Evolutionary conservation across 2,113 vertebrate genomes (phyloP), one percentile per base, ranked within the genome.

Genomic region (Psettodes erumei): DNA sequence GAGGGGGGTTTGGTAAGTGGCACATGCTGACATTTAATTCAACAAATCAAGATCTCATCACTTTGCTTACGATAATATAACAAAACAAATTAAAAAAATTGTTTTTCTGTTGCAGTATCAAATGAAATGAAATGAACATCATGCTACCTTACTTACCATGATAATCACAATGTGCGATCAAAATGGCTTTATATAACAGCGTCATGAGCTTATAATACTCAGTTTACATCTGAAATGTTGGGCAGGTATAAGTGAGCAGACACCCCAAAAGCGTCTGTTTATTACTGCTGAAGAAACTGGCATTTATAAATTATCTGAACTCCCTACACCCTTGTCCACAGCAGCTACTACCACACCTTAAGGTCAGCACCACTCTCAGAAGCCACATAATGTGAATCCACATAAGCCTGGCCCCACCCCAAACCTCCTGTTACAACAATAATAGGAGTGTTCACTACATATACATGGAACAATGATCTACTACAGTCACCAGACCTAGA

Each of bases 381-480:
- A 27, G 37, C 3, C 19, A 32, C 15, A 38, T 27, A 69, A 56
- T 28, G 12, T n/a, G 23, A 4, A 40, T 50, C 35, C 27, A 51
- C 33, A 27, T 30, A 16, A 18, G 19, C 12, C 28, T n/a, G n/a
- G n/a, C 10, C 13, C 23, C 16, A 3, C 38, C 18, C 30, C 18
- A 18, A 16, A 56, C 30, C 21, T 55, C 50, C 11, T 50, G 6
- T 53, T 42, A 28, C 50, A 69, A 70, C 37, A 63, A 70, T 54
- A 78, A 74, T 69, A 53, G 38, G 58, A 62, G 43, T 59, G 42
- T 60, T 54, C 59, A 23, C 16, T 65, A 7, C 16, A 33, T 64
- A 78, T 37, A 50, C 23, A 51, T 21, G 12, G 23, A 75, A 66
- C 54, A 75, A 75, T 51, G 33, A 70, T 60, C 18, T 21, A 15